Evolutionary conservation across 2,888 invertebrate species (phyloP), one percentile per base, ranked within the genome.

Genomic region (Drosophila sordidula): DNA sequence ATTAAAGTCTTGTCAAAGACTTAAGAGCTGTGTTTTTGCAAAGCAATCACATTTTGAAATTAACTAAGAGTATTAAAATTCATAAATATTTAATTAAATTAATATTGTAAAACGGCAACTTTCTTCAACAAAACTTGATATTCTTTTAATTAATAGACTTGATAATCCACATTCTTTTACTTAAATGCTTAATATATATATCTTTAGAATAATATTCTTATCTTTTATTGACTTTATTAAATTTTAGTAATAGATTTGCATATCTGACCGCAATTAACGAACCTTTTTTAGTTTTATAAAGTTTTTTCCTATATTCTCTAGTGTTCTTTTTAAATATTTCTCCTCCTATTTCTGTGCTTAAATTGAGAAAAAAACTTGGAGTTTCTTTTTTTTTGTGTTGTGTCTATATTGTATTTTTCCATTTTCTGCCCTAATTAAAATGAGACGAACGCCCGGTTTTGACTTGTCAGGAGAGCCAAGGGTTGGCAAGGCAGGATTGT

Each of bases 391-490:
- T 38, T 41, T 44, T 47, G 3, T 26, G 6, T 11, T 38, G 16
- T 22, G 11, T 26, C 6, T 18, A 26, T 26, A 50, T 61, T 45
- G 56, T 44, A 32, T 41, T 58, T 72, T 73, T 66, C 14, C 41
- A 63, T 45, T 51, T 59, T 50, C 42, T 62, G 64, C 63, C 62
- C 74, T 74, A 87, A 84, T 80, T 80, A 80, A 84, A 80, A 80
- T 80, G 78, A 64, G 78, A 77, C 51, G 67, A 70, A 50, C 55
- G 68, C 55, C 56, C 65, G 41, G 38, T 39, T 68, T 54, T 56
- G 47, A 68, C 56, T 56, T 44, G 36, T 39, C 39, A 54, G 47
- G 42, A 57, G 41, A n/a, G n/a, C 8, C 14, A 18, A 16, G 38
- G 18, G n/a, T 29, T 14, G 51, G 41, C 32, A 51, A 8, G 16